Evolutionary conservation across 2,888 invertebrate species (phyloP), one percentile per base, ranked within the genome.

Genomic region (Caenorhabditis drosophilae): DNA sequence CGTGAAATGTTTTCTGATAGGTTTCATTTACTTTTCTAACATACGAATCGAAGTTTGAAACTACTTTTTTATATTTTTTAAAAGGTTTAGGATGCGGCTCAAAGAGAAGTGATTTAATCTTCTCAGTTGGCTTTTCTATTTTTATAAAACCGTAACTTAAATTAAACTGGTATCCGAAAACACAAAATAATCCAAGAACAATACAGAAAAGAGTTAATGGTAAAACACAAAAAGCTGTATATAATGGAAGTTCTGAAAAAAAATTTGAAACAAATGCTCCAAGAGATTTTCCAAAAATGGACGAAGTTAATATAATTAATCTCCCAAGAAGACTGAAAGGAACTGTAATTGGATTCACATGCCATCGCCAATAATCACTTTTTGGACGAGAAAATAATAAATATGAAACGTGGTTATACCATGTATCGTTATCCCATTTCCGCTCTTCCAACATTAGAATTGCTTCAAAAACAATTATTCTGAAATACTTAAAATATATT

Each of bases 341-440:
- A n/a, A 63, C 63, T 9, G 63, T 58, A 25, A 63, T 35, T n/a
- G 63, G 63, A 27, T 63, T 63, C 3, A 63, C 54, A n/a, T 57
- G 58, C 63, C 63, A 63, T 42, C 54, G 56, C 53, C 53, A 57
- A 45, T 63, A 49, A 20, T 54, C 46, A 31, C 12, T 31, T 31
- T 31, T 12, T 31, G 31, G 12, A 6, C 7, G 6, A 6, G 31
- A 31, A 6, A 6, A 31, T 31, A 50, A 54, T 1, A 49, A 27
- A 44, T 54, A 58, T 7, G 44, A 35, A 4, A 63, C 23, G 31
- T 54, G 44, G 20, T 63, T 57, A 2, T n/a, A 6, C 6, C 57
- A 4, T 12, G 57, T 58, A 58, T 58, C 57, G 41, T 63, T 54
- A 20, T 49, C 44, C 57, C 54, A 48, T n/a, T 49, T 53, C 15